A percentile compares a stretch with the other conserved stretches of the same genome.
Conservation (phyloP, 2,113 vertebrate genomes). For the Ailuropoda melanoleuca region DNA sequence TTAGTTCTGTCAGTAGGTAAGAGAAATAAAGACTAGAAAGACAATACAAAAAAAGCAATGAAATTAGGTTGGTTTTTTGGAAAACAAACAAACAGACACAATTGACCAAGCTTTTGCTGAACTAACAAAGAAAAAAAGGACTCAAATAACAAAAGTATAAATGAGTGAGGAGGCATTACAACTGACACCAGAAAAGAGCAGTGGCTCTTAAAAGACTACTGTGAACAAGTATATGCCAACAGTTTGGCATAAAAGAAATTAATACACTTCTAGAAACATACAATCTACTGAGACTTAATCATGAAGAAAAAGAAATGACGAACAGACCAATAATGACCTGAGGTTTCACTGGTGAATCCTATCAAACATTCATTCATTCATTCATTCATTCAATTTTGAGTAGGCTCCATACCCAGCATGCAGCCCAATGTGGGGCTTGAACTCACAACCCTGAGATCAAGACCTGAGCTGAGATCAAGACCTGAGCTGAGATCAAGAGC, state of each 20-base stretch:
- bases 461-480: neutral
- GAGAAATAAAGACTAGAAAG: neutral
- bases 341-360: neutral
- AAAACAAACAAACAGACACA: neutral
- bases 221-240: neutral
- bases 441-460: neutral
- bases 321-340: neutral
- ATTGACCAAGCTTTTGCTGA: neutral
- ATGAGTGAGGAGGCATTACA: neutral
- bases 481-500: neutral
- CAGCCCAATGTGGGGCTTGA: neutral
- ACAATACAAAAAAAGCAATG: neutral
- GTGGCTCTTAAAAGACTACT: neutral
- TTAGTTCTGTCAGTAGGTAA: no score
- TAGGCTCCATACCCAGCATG: neutral
- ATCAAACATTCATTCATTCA: neutral
- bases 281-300: neutral
- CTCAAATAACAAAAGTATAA: neutral
- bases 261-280: neutral
- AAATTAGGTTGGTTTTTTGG: neutral
- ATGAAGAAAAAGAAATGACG: neutral
- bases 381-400: neutral
- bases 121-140: neutral
- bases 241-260: neutral
- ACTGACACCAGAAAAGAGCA: neutral